Base-by-base conservation (phyloP, 2,797 vertebrate genomes). In the Muscicapa comitata region DNA sequence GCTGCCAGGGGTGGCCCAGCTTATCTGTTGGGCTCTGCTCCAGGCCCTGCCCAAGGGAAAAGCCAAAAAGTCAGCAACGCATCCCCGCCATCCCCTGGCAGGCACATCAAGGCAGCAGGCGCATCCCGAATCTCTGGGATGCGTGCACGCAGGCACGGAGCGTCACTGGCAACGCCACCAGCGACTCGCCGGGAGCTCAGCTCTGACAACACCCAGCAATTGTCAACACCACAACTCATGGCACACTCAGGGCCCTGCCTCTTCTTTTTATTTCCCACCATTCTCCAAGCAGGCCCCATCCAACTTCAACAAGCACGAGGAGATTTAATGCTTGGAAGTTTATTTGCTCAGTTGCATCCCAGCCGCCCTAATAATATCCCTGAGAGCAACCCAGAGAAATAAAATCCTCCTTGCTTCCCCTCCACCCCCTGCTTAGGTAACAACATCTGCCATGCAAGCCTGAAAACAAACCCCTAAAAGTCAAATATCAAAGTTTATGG, bases 11-110 rank as follows among this genome's bases (percentile, higher is more conserved):
- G 71, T 88, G 85, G 37, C 84, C 0, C 17, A 51, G 66, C 33
- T 92, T 92, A 96, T 95, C 92, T 93, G 94, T 92, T 91, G 88
- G 93, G 94, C 88, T 93, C 20, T 3, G 23, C 65, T 92, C 95
- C 94, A 95, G 72, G 81, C 38, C 66, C 92, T 85, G 71, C 81
- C 86, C 78, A 92, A 25, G 88, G 87, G 84, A 94, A 95, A 93
- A 92, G 57, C 59, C 90, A 94, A 81, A 77, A 82, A 89, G 84
- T 19, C 75, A 86, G 77, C 48, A 33, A 55, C 1, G 1, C 86
- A 96, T 96, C 86, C 61, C 80, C 8, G 1, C 59, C 88, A 92
- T 90, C 75, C 77, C 86, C 81, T 95, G 93, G 92, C 92, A 89
- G 67, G 42, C 81, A 83, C 65, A 85, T 88, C 86, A 94, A 93